phyloP scores from a whole-genome alignment of 2,888 invertebrate species.

The Melinopterus prodromus region DNA sequence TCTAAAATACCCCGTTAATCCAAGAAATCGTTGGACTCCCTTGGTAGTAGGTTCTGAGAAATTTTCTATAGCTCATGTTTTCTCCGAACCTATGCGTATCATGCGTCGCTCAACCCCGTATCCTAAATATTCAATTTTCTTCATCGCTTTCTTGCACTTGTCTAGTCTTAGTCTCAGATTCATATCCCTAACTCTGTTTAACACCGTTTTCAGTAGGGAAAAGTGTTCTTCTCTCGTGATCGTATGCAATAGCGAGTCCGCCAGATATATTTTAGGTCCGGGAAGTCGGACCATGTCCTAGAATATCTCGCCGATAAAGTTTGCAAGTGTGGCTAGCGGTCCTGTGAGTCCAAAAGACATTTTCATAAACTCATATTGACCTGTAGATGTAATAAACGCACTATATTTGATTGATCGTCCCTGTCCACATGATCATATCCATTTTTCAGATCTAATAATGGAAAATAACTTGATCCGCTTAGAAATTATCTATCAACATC shows the following conservation, averaged over 20 bases:
- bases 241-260: conserved; percentile 39
- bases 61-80: too few relatives aligned
- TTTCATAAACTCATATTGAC: conserved; percentile 44
- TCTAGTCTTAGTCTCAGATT: not conserved
- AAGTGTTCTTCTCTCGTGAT: conserved; percentile 37
- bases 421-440: conserved; percentile 32
- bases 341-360: conserved; percentile 48
- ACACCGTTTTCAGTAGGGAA: conserved; percentile 18
- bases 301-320: too few relatives aligned
- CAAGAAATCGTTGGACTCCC: too few relatives aligned
- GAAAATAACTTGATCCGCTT: conserved; percentile 12
- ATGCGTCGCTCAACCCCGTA: not conserved
- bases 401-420: conserved; percentile 31
- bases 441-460: conserved; percentile 31
- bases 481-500: conserved; percentile 8
- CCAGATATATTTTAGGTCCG: conserved; percentile 38
- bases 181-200: not conserved
- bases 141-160: conserved; percentile 9
- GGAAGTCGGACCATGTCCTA: conserved; percentile 23
- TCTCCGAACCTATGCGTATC: conserved; percentile 8
- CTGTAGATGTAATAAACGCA: conserved; percentile 28
- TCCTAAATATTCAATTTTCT: conserved; percentile 8
- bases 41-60: too few relatives aligned
- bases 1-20: conserved; percentile 25
- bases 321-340: conserved; percentile 43